Base-by-base conservation (phyloP, 2,797 vertebrate species). In the Neostethus bicornis region DNA sequence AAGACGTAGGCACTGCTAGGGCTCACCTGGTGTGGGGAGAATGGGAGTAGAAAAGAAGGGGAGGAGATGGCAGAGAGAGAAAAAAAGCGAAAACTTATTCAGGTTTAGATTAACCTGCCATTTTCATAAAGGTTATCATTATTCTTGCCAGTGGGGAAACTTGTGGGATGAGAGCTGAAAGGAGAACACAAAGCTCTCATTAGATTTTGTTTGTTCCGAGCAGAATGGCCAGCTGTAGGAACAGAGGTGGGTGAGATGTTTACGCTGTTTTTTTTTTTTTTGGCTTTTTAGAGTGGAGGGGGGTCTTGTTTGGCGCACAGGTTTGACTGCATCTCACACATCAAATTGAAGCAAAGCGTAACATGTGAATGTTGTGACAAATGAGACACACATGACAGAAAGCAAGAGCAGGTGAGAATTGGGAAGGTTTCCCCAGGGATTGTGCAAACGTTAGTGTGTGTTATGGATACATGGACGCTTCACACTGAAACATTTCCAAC, bases 71-170 rank as follows among this genome's bases (percentile, higher is more conserved):
- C 68, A 66, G 50, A 58, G 68, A 47, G 12, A 16, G 11, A 61
- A 51, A 60, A 65, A 19, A 48, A 51, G 42, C 51, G 56, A 60
- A 74, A 53, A 49, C 39, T 39, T 59, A 55, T 77, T 85, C 79
- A 79, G 66, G 77, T 85, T 91, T 82, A 70, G 80, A 87, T 87
- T 84, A 89, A 92, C 87, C 86, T 84, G 85, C 87, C 85, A 87
- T 92, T 92, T 88, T 91, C 84, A 71, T 81, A 74, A 88, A 87
- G 73, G 89, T 91, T 86, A 91, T 96, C 93, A 95, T 94, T 92
- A 90, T 89, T 85, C 81, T n/a, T 89, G 92, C 81, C 93, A 88
- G 92, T 91, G 87, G 89, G 32, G 91, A 92, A 92, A 92, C 90
- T 91, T 87, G 79, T 87, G 70, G 91, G 88, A 91, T 73, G 86